Percentiles rank a stretch among this genome's conserved stretches.
phyloP scores from a whole-genome alignment of 1,140 invertebrate genomes.

The Caerostris darwini region DNA sequence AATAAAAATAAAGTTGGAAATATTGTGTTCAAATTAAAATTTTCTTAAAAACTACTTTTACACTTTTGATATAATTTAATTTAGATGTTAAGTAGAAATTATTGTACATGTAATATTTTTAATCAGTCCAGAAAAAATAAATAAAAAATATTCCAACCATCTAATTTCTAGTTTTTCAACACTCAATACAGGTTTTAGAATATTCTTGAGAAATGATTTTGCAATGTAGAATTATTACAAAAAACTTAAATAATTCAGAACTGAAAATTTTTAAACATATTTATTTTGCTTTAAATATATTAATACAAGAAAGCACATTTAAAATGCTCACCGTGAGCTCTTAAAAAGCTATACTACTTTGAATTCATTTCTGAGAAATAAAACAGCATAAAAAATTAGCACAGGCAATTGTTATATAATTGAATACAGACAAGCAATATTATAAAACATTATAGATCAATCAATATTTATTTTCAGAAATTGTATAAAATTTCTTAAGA shows the following conservation, averaged over 20 bases:
- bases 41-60: too few relatives aligned
- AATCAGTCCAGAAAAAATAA: too few relatives aligned
- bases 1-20: too few relatives aligned
- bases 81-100: too few relatives aligned
- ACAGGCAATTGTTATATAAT: not conserved
- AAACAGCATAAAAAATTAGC: not conserved
- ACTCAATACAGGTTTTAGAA: too few relatives aligned
- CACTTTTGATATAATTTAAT: too few relatives aligned
- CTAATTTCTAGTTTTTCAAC: too few relatives aligned
- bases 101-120: too few relatives aligned
- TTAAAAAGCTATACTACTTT: slow-evolving; percentile 92
- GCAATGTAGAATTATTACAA: too few relatives aligned
- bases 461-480: not conserved
- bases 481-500: not conserved
- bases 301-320: not conserved
- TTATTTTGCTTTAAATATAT: slow-evolving; percentile 2
- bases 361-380: not conserved
- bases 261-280: not conserved
- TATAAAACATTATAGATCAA: not conserved
- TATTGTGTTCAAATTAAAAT: too few relatives aligned
- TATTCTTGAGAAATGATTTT: too few relatives aligned
- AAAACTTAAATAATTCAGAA: not conserved
- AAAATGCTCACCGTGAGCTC: slow-evolving; percentile 83
- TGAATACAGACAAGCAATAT: not conserved
- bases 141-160: too few relatives aligned